Base-by-base conservation (phyloP, 2,888 invertebrate genomes). In the Orthosia gothica region DNA sequence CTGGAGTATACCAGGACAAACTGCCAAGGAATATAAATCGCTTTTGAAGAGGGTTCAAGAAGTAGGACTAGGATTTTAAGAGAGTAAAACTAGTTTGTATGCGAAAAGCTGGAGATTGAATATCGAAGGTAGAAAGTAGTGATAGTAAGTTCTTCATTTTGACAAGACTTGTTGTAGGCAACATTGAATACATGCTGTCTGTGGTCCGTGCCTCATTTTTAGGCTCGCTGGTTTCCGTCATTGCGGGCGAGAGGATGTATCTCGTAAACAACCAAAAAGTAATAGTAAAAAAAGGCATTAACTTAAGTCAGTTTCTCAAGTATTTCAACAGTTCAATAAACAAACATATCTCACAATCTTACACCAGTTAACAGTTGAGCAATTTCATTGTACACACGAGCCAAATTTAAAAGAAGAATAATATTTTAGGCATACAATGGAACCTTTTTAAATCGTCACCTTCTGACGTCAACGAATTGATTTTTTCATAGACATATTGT, bases 391-490 rank as follows among this genome's bases (percentile, higher is more conserved):
- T 20, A 15, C 45, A 61, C 20, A 64, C 67, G 32, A 64, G 23
- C 40, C 59, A 70, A 61, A 70, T 55, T 58, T 26, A 49, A 61
- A 75, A 74, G 47, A 62, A 54, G 18, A 72, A 63, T 55, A 55
- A 55, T 45, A 74, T 50, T 65, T 68, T 54, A 63, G 23, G 20
- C n/a, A 63, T 62, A 67, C 71, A 74, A 70, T 70, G 55, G 68
- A 69, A 70, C 59, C 59, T 72, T 74, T 86, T 74, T 62, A 47
- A 71, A 55, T 50, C 50, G 55, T 67, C 65, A 58, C 89, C 70
- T 70, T 63, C 63, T 81, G 68, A 70, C 74, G 49, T 66, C 79
- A 84, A 23, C 13, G 45, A 70, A 85, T 76, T 74, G 85, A 81
- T 81, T 87, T 76, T n/a, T 72, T 66, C 50, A 68, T 63, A 61